phyloP scores from a whole-genome alignment of 2,113 vertebrate genomes.

The Vulpes vulpes region DNA sequence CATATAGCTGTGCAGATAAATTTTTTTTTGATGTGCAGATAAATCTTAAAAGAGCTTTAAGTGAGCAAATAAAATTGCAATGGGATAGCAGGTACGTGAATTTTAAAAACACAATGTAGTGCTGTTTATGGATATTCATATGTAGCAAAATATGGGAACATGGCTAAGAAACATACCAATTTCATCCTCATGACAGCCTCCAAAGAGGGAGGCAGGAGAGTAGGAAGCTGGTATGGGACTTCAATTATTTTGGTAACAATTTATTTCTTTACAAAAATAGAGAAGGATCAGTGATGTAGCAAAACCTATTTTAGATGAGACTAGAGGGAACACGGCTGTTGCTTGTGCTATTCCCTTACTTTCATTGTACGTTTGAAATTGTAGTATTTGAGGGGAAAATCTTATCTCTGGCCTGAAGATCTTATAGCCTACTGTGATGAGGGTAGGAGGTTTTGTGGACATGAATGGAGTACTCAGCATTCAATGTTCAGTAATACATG shows the following conservation, averaged over 20 bases:
- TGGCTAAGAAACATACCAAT: background rate
- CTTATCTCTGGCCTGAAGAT: background rate
- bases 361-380: background rate
- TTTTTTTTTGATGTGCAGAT: background rate
- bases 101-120: background rate
- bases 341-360: background rate
- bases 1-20: background rate
- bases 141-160: slow-evolving; percentile 1
- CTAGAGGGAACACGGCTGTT: background rate
- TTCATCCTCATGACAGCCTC: background rate
- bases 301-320: slow-evolving; percentile 2
- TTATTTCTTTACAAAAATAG: slow-evolving; percentile 19
- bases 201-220: background rate
- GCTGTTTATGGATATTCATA: background rate
- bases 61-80: background rate
- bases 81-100: background rate
- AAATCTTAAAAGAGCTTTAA: background rate
- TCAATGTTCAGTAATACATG: background rate
- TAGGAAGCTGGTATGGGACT: background rate
- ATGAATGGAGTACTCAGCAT: background rate
- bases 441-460: background rate
- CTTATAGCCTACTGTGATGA: background rate
- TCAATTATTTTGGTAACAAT: background rate
- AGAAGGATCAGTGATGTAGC: background rate
- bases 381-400: background rate